These are phyloP conservation scores for Meghimatium bilineatum DNA, from an alignment of 2,888 invertebrate genomes.

Conservation along the genomic window DNA sequence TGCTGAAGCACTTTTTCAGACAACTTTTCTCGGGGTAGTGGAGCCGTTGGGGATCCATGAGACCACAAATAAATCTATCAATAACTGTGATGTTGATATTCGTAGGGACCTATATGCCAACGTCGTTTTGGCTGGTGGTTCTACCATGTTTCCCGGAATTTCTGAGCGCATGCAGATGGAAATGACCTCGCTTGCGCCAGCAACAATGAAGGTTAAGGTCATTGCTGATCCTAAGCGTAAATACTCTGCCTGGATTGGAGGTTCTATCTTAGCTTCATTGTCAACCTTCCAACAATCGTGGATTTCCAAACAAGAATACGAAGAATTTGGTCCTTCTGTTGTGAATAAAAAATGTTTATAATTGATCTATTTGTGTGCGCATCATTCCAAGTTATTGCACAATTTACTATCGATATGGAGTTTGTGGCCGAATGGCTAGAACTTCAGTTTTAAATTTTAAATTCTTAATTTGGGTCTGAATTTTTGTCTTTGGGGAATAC, in stretches of 20 bases:
- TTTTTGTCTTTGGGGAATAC: too few species aligned
- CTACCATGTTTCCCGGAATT: conserved; percentile 87
- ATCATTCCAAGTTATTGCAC: too few species aligned
- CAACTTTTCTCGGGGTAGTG: conserved; percentile 74
- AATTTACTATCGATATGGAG: too few species aligned
- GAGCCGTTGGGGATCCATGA: conserved; percentile 50
- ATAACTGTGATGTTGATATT: conserved; percentile 5
- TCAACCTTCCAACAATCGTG: background rate
- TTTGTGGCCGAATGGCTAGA: too few species aligned
- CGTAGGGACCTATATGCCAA: conserved; percentile 1
- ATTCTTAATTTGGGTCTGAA: too few species aligned
- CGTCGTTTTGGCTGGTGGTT: conserved; percentile 89
- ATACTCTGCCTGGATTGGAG: background rate
- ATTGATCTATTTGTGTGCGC: conserved; percentile 74
- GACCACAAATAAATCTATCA: background rate
- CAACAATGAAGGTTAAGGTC: background rate
- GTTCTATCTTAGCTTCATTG: background rate
- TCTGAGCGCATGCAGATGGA: background rate
- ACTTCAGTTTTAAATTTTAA: too few species aligned
- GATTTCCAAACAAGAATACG: background rate
- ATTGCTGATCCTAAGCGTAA: background rate
- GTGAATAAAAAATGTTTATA: conserved; percentile 52
- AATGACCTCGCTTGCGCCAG: conserved; percentile 71
- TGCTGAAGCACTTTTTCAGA: conserved; percentile 68
- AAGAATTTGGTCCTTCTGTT: background rate